These are phyloP conservation scores for Clamator glandarius DNA, from an alignment of 2,797 vertebrate species.

Conservation along the genomic window DNA sequence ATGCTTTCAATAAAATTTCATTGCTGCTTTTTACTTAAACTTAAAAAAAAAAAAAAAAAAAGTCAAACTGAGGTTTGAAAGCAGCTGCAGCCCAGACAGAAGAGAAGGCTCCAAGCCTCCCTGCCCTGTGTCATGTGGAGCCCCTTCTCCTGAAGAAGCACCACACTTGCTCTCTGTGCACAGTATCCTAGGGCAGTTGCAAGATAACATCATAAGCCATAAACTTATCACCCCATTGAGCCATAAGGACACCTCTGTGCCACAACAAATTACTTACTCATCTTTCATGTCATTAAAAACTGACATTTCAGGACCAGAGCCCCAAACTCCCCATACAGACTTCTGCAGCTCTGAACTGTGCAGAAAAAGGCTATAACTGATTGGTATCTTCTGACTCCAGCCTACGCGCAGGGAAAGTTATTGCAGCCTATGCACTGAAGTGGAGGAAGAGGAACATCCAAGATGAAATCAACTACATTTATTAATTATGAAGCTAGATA, in stretches of 20 bases:
- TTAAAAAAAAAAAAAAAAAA: neutral
- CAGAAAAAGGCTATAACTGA: neutral
- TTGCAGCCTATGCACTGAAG: neutral
- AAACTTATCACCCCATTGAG: neutral
- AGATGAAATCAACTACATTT: conserved; percentile 23
- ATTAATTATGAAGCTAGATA: conserved; percentile 1
- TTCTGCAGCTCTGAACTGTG: neutral
- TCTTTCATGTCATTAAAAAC: neutral
- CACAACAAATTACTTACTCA: neutral
- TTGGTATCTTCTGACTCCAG: neutral
- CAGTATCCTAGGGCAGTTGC: neutral
- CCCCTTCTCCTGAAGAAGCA: neutral
- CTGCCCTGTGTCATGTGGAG: neutral
- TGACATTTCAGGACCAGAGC: neutral
- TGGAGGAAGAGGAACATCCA: neutral
- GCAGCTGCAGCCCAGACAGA: neutral
- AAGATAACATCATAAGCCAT: rapidly evolving
- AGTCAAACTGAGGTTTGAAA: neutral
- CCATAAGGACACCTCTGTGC: neutral
- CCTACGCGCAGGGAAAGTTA: neutral
- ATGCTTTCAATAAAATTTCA: neutral
- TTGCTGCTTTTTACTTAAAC: neutral
- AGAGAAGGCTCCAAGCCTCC: neutral
- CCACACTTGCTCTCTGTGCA: neutral
- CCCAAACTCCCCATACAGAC: neutral